Percentiles rank a stretch among this genome's conserved stretches.
Conservation (phyloP, 2,797 vertebrate species). For the Botia kubotai region DNA sequence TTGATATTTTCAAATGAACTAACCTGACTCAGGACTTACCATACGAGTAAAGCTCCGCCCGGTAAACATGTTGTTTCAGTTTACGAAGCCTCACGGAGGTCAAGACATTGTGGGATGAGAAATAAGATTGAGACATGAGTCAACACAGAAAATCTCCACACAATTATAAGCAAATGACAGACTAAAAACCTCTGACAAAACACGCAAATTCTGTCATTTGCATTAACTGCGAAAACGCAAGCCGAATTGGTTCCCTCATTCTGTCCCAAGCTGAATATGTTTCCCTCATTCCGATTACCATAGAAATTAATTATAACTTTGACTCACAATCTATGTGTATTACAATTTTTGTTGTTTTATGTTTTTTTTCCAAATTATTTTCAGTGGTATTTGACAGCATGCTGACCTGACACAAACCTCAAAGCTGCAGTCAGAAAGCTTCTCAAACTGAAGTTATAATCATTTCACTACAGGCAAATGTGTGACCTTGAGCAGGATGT, state of each 20-base stretch:
- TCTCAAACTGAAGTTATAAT: not conserved
- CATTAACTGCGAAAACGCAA: too few species aligned
- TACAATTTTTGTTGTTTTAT: too few species aligned
- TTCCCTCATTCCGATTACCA: too few species aligned
- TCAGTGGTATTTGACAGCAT: not conserved
- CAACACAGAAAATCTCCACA: not conserved
- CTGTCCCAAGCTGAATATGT: too few species aligned
- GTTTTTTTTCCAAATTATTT: not conserved
- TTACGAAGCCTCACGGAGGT: not conserved
- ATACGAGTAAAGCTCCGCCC: not conserved
- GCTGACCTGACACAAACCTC: not conserved
- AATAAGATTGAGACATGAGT: slow-evolving; percentile 15
- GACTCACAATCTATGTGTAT: too few species aligned
- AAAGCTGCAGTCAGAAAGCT: not conserved
- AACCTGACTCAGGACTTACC: slow-evolving; percentile 32
- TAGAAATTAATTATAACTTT: too few species aligned
- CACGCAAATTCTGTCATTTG: too few species aligned
- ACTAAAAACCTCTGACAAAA: too few species aligned
- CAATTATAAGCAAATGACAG: slow-evolving; percentile 6
- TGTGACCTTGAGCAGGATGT: not conserved
- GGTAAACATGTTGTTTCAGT: not conserved
- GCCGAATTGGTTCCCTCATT: too few species aligned
- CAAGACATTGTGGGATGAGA: slow-evolving; percentile 5
- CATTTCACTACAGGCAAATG: not conserved
- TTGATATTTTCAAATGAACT: not conserved